phyloP scores from a whole-genome alignment of 2,113 vertebrate genomes.

The Rattus rattus region DNA sequence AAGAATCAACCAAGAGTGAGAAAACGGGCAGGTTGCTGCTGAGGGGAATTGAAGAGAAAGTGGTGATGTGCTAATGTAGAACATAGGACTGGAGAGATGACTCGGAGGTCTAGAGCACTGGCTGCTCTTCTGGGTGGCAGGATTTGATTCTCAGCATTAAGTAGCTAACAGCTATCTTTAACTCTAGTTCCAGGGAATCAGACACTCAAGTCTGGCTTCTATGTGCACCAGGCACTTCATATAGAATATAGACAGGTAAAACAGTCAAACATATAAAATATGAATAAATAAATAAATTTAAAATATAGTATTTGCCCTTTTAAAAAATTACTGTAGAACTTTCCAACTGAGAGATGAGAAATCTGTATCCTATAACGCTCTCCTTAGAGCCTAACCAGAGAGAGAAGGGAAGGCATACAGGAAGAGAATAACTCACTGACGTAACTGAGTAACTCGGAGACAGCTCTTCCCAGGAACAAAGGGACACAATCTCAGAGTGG shows the following conservation, averaged over 20 bases:
- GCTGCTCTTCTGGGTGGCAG: not conserved
- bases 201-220: not conserved
- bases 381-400: not conserved
- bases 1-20: not conserved
- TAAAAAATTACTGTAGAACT: not conserved
- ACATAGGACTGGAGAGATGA: not conserved
- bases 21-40: not conserved
- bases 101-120: too few relatives aligned
- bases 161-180: not conserved
- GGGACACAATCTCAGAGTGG: not conserved
- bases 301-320: not conserved
- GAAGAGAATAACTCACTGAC: not conserved
- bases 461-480: not conserved
- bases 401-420: not conserved
- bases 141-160: not conserved
- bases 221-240: not conserved
- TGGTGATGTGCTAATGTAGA: not conserved
- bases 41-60: fast-evolving
- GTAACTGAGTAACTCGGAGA: too few relatives aligned
- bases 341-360: not conserved
- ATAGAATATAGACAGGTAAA: not conserved
- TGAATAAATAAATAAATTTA: not conserved
- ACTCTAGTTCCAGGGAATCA: not conserved
- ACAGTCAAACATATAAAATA: not conserved
- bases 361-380: not conserved